Percentiles rank a stretch among this genome's conserved stretches.
Evolutionary conservation across 2,888 invertebrate species (phyloP).

Genomic region (Odontomyia ornata): DNA sequence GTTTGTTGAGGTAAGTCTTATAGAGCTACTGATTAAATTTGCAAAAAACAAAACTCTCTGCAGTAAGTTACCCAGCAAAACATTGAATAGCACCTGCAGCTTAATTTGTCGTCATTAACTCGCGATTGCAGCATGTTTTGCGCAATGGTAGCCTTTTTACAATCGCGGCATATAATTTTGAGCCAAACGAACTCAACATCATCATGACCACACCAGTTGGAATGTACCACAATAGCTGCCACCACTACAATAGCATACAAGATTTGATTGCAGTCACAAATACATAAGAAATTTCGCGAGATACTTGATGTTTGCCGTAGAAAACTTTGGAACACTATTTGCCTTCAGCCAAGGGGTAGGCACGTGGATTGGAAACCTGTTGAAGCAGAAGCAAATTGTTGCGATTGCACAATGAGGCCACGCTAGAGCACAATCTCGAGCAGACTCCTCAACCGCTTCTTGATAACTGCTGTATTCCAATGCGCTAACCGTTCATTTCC

Average conservation of each 20-base stretch:
- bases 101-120: no score
- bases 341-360: no score
- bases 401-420: no score
- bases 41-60: constrained; percentile 18
- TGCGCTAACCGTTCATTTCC: no score
- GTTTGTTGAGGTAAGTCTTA: not conserved
- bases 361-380: no score
- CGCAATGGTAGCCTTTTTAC: constrained; percentile 27
- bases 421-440: no score
- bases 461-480: no score
- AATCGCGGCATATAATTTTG: not conserved
- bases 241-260: not conserved
- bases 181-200: not conserved
- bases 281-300: not conserved
- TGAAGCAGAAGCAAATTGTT: no score
- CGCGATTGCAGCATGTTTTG: no score
- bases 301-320: not conserved
- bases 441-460: no score
- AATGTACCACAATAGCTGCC: not conserved
- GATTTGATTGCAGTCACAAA: not conserved
- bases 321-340: no score
- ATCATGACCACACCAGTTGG: constrained; percentile 11
- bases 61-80: constrained; percentile 26
- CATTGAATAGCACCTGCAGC: constrained; percentile 38
- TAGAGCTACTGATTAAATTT: constrained; percentile 23